phyloP scores from a whole-genome alignment of 2,113 vertebrate genomes.

The Eidolon helvum region DNA sequence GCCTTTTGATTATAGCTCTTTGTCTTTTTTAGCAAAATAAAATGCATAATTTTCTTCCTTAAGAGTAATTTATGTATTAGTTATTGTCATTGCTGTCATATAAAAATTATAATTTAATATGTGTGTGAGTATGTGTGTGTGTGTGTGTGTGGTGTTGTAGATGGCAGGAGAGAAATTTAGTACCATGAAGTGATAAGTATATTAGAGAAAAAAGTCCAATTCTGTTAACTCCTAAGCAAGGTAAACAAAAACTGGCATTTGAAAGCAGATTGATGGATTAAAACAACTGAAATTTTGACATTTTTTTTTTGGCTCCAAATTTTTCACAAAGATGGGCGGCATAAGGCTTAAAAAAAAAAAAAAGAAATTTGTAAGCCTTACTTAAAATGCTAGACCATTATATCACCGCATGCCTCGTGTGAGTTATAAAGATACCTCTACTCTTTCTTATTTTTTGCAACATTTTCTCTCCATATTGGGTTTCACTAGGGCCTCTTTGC shows the following conservation, averaged over 20 bases:
- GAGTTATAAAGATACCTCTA: background rate
- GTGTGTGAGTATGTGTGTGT: background rate
- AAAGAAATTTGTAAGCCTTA: background rate
- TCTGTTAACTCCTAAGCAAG: background rate
- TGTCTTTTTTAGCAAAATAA: constrained; percentile 29
- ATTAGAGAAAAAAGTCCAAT: background rate
- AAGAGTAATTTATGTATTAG: background rate
- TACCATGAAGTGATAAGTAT: background rate
- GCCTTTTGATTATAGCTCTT: background rate
- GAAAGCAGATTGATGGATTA: background rate
- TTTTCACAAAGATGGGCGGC: background rate
- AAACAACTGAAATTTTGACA: background rate
- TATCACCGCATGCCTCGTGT: background rate
- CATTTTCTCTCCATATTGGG: background rate
- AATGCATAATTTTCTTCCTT: background rate
- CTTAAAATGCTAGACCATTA: background rate
- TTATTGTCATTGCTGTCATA: background rate
- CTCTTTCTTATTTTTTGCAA: background rate
- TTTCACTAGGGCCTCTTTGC: background rate
- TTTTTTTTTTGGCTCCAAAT: constrained; percentile 2
- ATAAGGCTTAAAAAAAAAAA: background rate
- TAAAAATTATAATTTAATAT: background rate
- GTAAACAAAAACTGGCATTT: background rate
- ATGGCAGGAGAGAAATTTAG: background rate
- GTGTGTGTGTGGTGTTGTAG: background rate